phyloP scores from a whole-genome alignment of 2,888 invertebrate genomes.

The Mythimna albipuncta region DNA sequence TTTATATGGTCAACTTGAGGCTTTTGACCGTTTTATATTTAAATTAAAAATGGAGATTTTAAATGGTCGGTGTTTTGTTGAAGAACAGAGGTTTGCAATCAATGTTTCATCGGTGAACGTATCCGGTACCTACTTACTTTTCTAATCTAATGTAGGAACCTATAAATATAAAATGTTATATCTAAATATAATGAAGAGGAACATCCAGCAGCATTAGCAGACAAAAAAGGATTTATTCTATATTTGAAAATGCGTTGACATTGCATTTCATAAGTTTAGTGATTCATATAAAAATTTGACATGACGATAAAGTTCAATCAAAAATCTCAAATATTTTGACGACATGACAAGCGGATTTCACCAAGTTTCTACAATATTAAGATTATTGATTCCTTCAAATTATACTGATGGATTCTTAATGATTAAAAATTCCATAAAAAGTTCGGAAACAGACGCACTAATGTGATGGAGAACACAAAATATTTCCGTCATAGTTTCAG shows the following conservation, averaged over 20 bases:
- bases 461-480: neutral
- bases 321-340: neutral
- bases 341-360: conserved; percentile 5
- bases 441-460: neutral
- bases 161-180: neutral
- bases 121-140: conserved; percentile 5
- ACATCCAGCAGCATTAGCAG: neutral
- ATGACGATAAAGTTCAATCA: neutral
- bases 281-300: neutral
- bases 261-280: neutral
- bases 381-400: neutral
- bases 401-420: neutral
- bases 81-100: conserved; percentile 35
- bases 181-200: neutral
- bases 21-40: conserved; percentile 78
- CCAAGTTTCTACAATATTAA: neutral
- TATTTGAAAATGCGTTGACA: conserved; percentile 2
- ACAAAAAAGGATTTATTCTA: neutral
- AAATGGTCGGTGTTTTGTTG: conserved; percentile 62
- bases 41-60: conserved; percentile 51
- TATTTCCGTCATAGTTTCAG: neutral
- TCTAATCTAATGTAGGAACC: neutral
- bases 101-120: conserved; percentile 12
- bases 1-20: conserved; percentile 83
- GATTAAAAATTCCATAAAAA: neutral